Conservation (phyloP, 2,888 invertebrate species). For the Barypeithes pellucidus region DNA sequence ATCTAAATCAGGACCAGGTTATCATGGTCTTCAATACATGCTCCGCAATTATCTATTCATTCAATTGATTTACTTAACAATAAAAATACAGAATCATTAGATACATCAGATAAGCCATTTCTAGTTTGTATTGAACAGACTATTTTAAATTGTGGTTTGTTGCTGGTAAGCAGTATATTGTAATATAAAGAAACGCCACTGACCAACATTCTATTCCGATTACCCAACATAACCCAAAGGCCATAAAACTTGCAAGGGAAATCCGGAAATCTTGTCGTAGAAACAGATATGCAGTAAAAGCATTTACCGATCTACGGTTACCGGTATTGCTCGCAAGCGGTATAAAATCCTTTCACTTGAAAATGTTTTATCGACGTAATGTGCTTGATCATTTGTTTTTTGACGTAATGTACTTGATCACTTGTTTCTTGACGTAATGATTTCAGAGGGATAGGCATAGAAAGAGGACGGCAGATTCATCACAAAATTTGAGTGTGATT, state of each 20-base stretch:
- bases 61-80: too few relatives aligned
- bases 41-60: too few relatives aligned
- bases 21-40: too few relatives aligned
- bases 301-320: conserved; percentile 6
- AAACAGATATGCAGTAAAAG: conserved; percentile 10
- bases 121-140: too few relatives aligned
- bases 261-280: conserved; percentile 8
- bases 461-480: too few relatives aligned
- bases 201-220: conserved; percentile 4
- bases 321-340: background rate
- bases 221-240: conserved; percentile 8
- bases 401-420: background rate
- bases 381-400: background rate
- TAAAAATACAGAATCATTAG: too few relatives aligned
- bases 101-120: too few relatives aligned
- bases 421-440: background rate
- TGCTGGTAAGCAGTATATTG: too few relatives aligned
- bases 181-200: conserved; percentile 1
- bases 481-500: too few relatives aligned
- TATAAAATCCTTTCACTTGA: conserved; percentile 2
- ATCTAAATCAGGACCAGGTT: too few relatives aligned
- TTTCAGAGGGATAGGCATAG: too few relatives aligned
- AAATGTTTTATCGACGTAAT: background rate
- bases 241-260: background rate
- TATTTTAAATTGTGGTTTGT: too few relatives aligned